Evolutionary conservation across 2,113 vertebrate genomes (phyloP).

Genomic region (Poecilia latipinna): DNA sequence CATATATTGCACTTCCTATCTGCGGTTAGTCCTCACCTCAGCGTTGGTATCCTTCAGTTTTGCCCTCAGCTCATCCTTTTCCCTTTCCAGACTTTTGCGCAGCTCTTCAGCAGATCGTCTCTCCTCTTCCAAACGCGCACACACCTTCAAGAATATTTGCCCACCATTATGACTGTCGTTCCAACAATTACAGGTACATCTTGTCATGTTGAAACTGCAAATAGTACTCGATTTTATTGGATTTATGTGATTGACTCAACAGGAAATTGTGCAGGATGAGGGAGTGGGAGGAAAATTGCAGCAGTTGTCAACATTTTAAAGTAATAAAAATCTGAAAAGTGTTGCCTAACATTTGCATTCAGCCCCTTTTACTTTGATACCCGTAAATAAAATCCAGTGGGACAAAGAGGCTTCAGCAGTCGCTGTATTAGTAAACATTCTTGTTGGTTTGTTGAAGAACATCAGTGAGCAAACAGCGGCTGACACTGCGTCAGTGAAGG

Average conservation of each 20-base stretch:
- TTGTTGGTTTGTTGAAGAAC: too few species aligned
- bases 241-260: not conserved
- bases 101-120: conserved; percentile 83
- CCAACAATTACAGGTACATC: not conserved
- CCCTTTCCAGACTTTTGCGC: conserved; percentile 81
- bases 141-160: conserved; percentile 47
- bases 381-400: too few species aligned
- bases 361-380: too few species aligned
- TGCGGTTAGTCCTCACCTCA: conserved; percentile 79
- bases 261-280: too few species aligned
- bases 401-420: too few species aligned
- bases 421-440: not conserved
- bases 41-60: conserved; percentile 84
- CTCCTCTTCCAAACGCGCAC: conserved; percentile 83
- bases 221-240: not conserved
- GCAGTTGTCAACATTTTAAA: too few species aligned
- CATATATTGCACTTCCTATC: not conserved
- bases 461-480: not conserved
- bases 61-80: conserved; percentile 80
- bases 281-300: too few species aligned
- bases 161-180: conserved; percentile 12
- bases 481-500: not conserved
- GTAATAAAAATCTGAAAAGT: too few species aligned
- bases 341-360: too few species aligned
- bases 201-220: not conserved